A percentile compares a stretch with the other conserved stretches of the same genome.
Evolutionary conservation across 2,113 vertebrate genomes (phyloP).

Genomic region (Labeo catla): DNA sequence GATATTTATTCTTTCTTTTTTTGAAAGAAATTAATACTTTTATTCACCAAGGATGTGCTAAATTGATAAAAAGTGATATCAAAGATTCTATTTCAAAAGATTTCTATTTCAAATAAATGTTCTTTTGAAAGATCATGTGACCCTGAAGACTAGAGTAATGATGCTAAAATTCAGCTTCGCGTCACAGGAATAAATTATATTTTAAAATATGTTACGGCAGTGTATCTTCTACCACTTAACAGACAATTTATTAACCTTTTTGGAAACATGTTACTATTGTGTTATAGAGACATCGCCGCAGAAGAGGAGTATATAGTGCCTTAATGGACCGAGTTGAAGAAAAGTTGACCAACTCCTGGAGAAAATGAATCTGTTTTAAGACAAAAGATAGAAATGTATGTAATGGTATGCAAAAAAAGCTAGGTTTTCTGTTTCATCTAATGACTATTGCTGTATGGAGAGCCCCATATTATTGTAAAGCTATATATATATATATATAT

Average conservation of each 20-base stretch:
- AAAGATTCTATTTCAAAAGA: no score
- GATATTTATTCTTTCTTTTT: no score
- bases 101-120: no score
- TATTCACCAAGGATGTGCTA: no score
- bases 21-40: no score
- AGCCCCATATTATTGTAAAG: background rate
- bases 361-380: slow-evolving; percentile 34
- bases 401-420: background rate
- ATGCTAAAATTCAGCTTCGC: no score
- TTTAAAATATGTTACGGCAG: no score
- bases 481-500: background rate
- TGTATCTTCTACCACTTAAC: background rate
- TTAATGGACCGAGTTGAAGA: slow-evolving; percentile 73
- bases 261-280: background rate
- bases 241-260: background rate
- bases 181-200: no score
- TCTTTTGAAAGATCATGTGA: no score
- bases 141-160: no score
- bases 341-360: slow-evolving; percentile 67
- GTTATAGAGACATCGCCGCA: slow-evolving; percentile 66
- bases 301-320: slow-evolving; percentile 56
- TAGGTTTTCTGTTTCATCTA: background rate
- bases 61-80: no score
- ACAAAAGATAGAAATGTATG: background rate
- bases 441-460: background rate